A percentile compares a stretch with the other conserved stretches of the same genome.
Evolutionary conservation across 2,113 vertebrate genomes (phyloP).

Genomic region (Centropus bengalensis): DNA sequence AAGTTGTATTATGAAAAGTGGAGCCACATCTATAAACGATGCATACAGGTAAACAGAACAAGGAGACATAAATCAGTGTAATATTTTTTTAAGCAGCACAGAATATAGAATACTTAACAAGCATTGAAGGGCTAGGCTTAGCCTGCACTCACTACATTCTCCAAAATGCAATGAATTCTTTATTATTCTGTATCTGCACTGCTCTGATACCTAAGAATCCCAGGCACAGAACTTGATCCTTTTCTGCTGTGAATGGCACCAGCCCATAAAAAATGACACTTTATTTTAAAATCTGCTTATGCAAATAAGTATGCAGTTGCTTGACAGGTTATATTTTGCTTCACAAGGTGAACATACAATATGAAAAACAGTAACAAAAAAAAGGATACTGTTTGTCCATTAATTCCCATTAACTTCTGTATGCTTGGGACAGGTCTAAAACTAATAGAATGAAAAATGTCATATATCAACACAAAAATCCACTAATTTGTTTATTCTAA

Average conservation of each 20-base stretch:
- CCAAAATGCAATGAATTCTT: not conserved
- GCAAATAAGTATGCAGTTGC: not conserved
- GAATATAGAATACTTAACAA: not conserved
- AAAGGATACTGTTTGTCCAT: not conserved
- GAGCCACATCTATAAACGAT: not conserved
- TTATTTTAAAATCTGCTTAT: not conserved
- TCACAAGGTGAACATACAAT: not conserved
- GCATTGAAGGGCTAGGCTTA: not conserved
- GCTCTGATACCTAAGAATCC: not conserved
- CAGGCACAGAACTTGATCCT: not conserved
- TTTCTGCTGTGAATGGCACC: not conserved
- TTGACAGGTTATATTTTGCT: not conserved
- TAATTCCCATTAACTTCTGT: not conserved
- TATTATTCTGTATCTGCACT: not conserved
- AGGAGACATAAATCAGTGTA: not conserved
- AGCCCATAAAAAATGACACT: not conserved
- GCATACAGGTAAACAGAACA: not conserved
- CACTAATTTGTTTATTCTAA: not conserved
- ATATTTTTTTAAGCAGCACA: not conserved
- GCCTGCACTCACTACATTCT: not conserved
- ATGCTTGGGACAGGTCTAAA: not conserved
- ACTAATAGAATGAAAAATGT: not conserved
- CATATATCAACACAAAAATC: not conserved
- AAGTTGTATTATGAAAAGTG: fast-evolving
- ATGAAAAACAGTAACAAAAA: not conserved